These are phyloP conservation scores for Oncorhynchus clarkii DNA, from an alignment of 2,113 vertebrate genomes.

Conservation along the genomic window DNA sequence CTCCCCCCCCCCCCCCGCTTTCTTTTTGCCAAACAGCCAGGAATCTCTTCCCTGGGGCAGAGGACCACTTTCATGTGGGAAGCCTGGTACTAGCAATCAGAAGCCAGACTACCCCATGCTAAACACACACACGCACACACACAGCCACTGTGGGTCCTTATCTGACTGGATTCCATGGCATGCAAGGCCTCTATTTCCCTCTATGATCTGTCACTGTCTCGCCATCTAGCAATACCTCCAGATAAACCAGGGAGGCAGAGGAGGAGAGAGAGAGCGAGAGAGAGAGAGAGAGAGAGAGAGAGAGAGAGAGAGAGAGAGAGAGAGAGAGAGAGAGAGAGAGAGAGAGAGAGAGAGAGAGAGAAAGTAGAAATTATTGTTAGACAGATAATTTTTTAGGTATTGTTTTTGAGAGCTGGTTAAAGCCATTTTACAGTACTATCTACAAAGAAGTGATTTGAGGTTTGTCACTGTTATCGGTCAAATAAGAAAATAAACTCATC, in stretches of 20 bases:
- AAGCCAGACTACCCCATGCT: slow-evolving; percentile 54
- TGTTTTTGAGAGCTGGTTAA: slow-evolving; percentile 60
- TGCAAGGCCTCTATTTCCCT: slow-evolving; percentile 74
- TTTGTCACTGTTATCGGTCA: slow-evolving; percentile 77
- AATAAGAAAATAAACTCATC: slow-evolving; percentile 51
- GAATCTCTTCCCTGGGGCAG: slow-evolving; percentile 72
- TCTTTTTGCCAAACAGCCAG: slow-evolving; percentile 66
- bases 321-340: slow-evolving; percentile 4
- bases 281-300: slow-evolving; percentile 6
- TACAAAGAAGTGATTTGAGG: slow-evolving; percentile 82
- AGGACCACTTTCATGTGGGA: slow-evolving; percentile 76
- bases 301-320: slow-evolving; percentile 15
- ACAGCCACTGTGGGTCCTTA: slow-evolving; percentile 58
- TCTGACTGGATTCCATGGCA: slow-evolving; percentile 73
- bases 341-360: slow-evolving; percentile 22
- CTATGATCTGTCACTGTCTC: slow-evolving; percentile 67
- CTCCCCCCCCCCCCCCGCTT: no score
- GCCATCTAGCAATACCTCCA: slow-evolving; percentile 53
- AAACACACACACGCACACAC: slow-evolving; percentile 17
- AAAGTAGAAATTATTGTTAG: slow-evolving; percentile 38
- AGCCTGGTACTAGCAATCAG: slow-evolving; percentile 76
- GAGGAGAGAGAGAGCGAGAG: slow-evolving; percentile 8
- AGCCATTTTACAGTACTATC: slow-evolving; percentile 65
- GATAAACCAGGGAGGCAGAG: slow-evolving; percentile 51
- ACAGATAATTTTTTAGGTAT: slow-evolving; percentile 64